Base-by-base conservation (phyloP, 1,140 invertebrate species). In the Drosophila quadrilineata region DNA sequence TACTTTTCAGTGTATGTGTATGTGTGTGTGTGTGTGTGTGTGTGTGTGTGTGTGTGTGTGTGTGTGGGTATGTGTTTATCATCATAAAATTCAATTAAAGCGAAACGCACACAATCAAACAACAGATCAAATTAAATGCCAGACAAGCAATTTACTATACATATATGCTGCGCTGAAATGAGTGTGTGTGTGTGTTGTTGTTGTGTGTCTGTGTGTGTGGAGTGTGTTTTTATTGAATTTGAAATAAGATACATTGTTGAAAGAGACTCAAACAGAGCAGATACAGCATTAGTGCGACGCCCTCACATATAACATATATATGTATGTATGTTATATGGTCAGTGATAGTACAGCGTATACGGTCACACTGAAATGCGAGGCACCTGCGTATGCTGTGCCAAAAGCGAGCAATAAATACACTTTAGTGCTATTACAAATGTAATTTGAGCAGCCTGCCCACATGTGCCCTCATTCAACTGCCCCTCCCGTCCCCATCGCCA, bases 61-160 rank as follows among this genome's bases (percentile, higher is more conserved):
- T 16, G 14, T 41, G 10, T 45, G 16, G 33, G 24, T 59, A 49
- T 68, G 60, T 75, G 76, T 82, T 79, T 75, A 84, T 84, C 75
- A 79, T 79, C 75, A 79, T 79, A 79, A 79, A 79, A 79, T 79
- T 84, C 77, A 84, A 84, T 84, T 84, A 84, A 84, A 84, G 73
- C 63, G 74, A 85, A 76, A 60, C 73, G 70, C 77, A 63, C 74
- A 84, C 77, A 84, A 84, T 84, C 77, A 84, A 84, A 85, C 79
- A 84, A 85, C 82, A 84, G 77, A 84, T 84, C 77, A 84, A 84
- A 84, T 84, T 84, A 84, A 84, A 84, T 85, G 77, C 77, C 73
- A 66, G 79, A 64, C 77, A 62, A 85, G 79, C 77, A 85, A 74
- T 84, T 84, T 84, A 84, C 68, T 76, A 60, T 66, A n/a, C n/a